Percentiles rank a stretch among this genome's conserved stretches.
These are phyloP conservation scores for Meta bourneti DNA, from an alignment of 2,888 invertebrate species.

Conservation along the genomic window DNA sequence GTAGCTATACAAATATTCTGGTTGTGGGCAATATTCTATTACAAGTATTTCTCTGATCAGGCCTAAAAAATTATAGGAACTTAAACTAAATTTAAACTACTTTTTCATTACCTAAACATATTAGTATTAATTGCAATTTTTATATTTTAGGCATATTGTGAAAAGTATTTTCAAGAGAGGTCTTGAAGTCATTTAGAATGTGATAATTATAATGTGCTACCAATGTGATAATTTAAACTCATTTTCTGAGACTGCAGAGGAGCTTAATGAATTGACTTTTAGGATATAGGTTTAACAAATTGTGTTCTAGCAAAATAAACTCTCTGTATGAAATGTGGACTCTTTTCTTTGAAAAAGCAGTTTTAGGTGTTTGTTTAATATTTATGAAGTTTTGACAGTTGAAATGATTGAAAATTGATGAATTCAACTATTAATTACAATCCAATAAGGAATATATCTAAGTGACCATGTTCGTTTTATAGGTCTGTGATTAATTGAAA, in stretches of 20 bases:
- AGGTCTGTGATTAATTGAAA: too few species aligned
- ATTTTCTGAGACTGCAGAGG: not conserved
- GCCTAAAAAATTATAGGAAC: too few species aligned
- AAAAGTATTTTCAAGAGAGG: constrained; percentile 49
- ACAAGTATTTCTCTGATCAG: too few species aligned
- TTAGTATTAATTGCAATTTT: not conserved
- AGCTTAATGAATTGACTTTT: not conserved
- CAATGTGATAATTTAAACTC: not conserved
- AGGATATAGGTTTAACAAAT: not conserved
- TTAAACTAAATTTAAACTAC: too few species aligned
- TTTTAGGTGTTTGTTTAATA: not conserved
- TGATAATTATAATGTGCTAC: too few species aligned
- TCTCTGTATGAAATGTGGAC: not conserved
- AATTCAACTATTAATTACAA: too few species aligned
- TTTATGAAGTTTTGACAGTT: too few species aligned
- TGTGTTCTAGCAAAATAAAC: not conserved
- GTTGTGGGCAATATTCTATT: too few species aligned
- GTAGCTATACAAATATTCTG: too few species aligned
- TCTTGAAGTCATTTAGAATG: constrained; percentile 25
- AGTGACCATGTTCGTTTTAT: too few species aligned
- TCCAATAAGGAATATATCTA: too few species aligned
- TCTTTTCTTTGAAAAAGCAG: not conserved
- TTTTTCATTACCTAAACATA: too few species aligned
- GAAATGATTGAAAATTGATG: not conserved
- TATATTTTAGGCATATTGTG: constrained; percentile 53